Evolutionary conservation across 1,140 invertebrate genomes (phyloP), one percentile per base, ranked within the genome.

Genomic region (Drosophila nikananu): DNA sequence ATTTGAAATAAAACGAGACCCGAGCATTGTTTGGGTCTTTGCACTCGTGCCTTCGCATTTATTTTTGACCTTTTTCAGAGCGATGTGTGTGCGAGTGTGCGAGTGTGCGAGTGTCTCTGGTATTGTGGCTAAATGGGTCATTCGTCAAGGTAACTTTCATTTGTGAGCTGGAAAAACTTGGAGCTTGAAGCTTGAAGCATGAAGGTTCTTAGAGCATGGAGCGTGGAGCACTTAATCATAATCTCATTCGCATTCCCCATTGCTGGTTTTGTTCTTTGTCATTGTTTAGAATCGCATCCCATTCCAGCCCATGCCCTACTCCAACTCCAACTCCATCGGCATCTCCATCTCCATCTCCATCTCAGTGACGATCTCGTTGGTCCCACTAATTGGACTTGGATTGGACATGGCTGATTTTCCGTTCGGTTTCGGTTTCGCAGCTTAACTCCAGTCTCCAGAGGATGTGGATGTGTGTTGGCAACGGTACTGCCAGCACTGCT

Each of bases 71-170:
- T 70, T 81, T 89, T 89, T 78, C 32, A 32, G 13, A 46, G 51
- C 52, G 12, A 35, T 2, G 3, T 4, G 25, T 27, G 25, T 27
- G 25, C 25, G 25, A 27, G 48, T 27, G 48, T n/a, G 44, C 15
- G 13, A 9, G 15, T 32, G 27, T 75, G 13, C 13, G 59, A 12
- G 60, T 55, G 15, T 78, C 80, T 87, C 80, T 80, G 83, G 86
- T 81, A 70, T 76, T 80, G 77, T 91, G 83, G 77, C 83, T 91
- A 91, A 87, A 91, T 91, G 66, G 86, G 86, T 91, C 86, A 91
- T 86, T 91, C 86, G 86, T 91, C 86, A 91, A 91, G 86, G 86
- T 91, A 91, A 91, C 86, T 91, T 91, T 91, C 86, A 91, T 91
- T 91, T 91, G 81, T 91, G 78, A 90, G 80, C 76, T 84, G 79